These are phyloP conservation scores for Scaptomyza polygonia DNA, from an alignment of 2,888 invertebrate genomes.

Conservation along the genomic window DNA sequence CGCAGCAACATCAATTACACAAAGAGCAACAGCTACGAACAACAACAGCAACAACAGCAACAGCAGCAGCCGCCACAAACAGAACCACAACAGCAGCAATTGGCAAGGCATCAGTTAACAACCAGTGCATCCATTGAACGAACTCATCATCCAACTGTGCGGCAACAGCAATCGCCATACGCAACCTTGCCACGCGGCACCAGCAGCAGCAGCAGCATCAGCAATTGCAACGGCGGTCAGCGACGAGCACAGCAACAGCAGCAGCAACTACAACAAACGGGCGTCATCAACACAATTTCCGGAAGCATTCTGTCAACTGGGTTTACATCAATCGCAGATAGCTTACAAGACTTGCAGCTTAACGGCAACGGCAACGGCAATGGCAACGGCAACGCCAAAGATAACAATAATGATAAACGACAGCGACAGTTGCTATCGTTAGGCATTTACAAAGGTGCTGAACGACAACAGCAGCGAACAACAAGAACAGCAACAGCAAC, in stretches of 20 bases:
- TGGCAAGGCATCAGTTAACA: slow-evolving; percentile 63
- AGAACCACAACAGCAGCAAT: slow-evolving; percentile 27
- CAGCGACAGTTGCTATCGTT: slow-evolving; percentile 23
- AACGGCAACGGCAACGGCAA: slow-evolving; percentile 43
- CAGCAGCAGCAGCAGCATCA: slow-evolving; percentile 27
- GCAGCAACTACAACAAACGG: slow-evolving; percentile 42
- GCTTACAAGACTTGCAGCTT: slow-evolving; percentile 75
- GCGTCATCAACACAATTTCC: slow-evolving; percentile 82
- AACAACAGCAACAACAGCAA: slow-evolving; percentile 31
- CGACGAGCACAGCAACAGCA: slow-evolving; percentile 19
- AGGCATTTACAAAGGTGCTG: background rate
- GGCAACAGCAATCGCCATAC: slow-evolving; percentile 68
- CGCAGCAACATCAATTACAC: slow-evolving; percentile 32
- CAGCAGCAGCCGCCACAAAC: slow-evolving; percentile 30
- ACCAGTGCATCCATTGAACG: slow-evolving; percentile 79
- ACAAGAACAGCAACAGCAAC: slow-evolving; percentile 16
- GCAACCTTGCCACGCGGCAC: slow-evolving; percentile 71
- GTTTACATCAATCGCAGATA: slow-evolving; percentile 37
- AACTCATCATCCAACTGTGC: slow-evolving; percentile 41
- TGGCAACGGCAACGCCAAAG: slow-evolving; percentile 16
- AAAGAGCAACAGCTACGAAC: slow-evolving; percentile 36
- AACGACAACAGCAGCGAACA: slow-evolving; percentile 10
- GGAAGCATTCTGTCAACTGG: slow-evolving; percentile 81
- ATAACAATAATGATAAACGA: slow-evolving; percentile 4
- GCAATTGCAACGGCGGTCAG: slow-evolving; percentile 16